Base-by-base conservation (phyloP, 1,140 invertebrate species). In the Aphis gossypii region DNA sequence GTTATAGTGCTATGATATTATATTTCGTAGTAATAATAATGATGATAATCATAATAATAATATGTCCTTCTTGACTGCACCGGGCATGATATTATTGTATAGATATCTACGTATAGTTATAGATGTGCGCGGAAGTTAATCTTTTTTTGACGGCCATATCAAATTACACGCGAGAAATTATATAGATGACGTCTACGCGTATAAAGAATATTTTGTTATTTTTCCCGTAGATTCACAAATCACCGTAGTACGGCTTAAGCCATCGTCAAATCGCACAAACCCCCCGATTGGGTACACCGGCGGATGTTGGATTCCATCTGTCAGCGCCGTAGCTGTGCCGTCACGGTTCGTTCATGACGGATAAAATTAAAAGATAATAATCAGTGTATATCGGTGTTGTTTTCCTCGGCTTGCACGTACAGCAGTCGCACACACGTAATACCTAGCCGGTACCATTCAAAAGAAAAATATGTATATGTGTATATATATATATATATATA, bases 351-450 rank as follows among this genome's bases (percentile, higher is more conserved):
- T 89, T 56, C 88, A 56, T 48, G 51, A n/a, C 46, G 68, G 76
- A 83, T 83, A 48, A 92, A 92, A 83, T 92, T 92, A 83, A 92
- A 92, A 83, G 91, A 92, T 92, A 92, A 92, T 92, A 92, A 92
- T 92, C 91, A 23, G 38, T n/a, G 60, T 46, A 23, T 30, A 86
- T 86, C 89, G 91, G n/a, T 21, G 46, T 82, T 83, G 60, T 83
- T 46, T 76, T 48, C 35, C n/a, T 51, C 68, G 35, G 14, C 60
- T 92, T 18, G 91, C 91, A 92, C 91, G 91, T 92, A 92, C 91
- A 44, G 1, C 56, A 9, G 20, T 44, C 23, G 41, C 20, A 8
- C 14, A 60, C 30, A 20, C 25, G 44, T 35, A 76, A 60, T 41
- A 8, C 48, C 18, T 6, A 38, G 35, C 9, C 51, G 51, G 89